Conservation (phyloP, 2,797 vertebrate species). For the Gymnoscopelus braueri region DNA sequence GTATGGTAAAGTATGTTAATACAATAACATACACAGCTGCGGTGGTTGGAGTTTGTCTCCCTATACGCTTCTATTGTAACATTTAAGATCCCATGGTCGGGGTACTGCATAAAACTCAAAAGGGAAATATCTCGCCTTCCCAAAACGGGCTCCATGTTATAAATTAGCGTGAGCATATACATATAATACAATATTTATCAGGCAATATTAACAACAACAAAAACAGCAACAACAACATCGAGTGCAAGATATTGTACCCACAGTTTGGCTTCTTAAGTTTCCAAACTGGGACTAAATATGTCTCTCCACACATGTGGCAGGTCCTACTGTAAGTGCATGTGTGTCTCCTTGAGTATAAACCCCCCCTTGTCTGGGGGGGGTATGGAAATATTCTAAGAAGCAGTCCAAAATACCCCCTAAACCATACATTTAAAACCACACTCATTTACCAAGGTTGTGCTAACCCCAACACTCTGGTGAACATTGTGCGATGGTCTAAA, state of each 20-base stretch:
- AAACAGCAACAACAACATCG: too few relatives aligned
- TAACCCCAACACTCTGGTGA: conserved; percentile 46
- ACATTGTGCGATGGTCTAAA: conserved; percentile 43
- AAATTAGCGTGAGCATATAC: not conserved
- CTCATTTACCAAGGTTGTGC: conserved; percentile 71
- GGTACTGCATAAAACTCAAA: too few relatives aligned
- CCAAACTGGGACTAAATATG: conserved; percentile 45
- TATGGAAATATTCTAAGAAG: conserved; percentile 62
- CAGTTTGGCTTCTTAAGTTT: conserved; percentile 7
- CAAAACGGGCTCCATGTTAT: too few relatives aligned
- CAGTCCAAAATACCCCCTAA: conserved; percentile 59
- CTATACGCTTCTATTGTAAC: too few relatives aligned
- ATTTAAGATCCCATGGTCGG: too few relatives aligned
- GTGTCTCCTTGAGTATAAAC: conserved; percentile 46
- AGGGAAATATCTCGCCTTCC: too few relatives aligned
- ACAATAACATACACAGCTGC: too few relatives aligned
- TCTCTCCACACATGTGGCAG: conserved; percentile 54
- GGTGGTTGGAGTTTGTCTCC: too few relatives aligned
- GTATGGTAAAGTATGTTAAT: too few relatives aligned
- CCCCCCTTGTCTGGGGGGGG: conserved; percentile 70
- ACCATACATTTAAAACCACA: conserved; percentile 59
- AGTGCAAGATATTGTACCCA: conserved; percentile 5
- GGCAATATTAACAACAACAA: too few relatives aligned
- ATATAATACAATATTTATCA: not conserved
- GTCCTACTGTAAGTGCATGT: conserved; percentile 41